These are phyloP conservation scores for Epinotia demarniana DNA, from an alignment of 2,888 invertebrate species.

Conservation along the genomic window DNA sequence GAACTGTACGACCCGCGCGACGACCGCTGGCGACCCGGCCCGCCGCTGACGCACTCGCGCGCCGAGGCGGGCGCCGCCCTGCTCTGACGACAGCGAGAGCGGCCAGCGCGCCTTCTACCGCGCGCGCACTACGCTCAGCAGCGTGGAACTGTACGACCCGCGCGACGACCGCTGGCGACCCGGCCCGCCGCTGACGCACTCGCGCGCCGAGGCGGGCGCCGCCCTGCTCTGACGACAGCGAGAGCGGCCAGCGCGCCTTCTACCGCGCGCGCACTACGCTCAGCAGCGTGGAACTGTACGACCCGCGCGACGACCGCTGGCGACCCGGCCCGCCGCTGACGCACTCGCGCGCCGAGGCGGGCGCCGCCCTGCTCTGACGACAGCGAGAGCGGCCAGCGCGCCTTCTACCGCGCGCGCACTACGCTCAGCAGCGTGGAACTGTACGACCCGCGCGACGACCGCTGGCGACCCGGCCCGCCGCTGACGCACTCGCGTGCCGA, in stretches of 20 bases:
- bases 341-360: conserved; percentile 94
- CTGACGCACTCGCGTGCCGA: conserved; percentile 94
- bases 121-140: conserved; percentile 92
- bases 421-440: conserved; percentile 93
- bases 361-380: conserved; percentile 93
- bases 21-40: conserved; percentile 91
- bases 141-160: conserved; percentile 94
- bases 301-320: conserved; percentile 92
- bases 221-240: conserved; percentile 93
- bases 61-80: conserved; percentile 95
- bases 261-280: conserved; percentile 94
- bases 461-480: conserved; percentile 91
- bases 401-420: conserved; percentile 93
- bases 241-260: conserved; percentile 88
- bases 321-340: conserved; percentile 91
- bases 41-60: conserved; percentile 92
- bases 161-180: conserved; percentile 90
- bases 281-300: conserved; percentile 92
- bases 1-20: conserved; percentile 93
- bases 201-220: conserved; percentile 94
- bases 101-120: conserved; percentile 90
- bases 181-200: conserved; percentile 91
- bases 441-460: conserved; percentile 91
- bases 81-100: conserved; percentile 91
- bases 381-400: conserved; percentile 88